Percentiles rank a stretch among this genome's conserved stretches.
phyloP scores from a whole-genome alignment of 2,113 vertebrate species.

The Polyodon spathula region DNA sequence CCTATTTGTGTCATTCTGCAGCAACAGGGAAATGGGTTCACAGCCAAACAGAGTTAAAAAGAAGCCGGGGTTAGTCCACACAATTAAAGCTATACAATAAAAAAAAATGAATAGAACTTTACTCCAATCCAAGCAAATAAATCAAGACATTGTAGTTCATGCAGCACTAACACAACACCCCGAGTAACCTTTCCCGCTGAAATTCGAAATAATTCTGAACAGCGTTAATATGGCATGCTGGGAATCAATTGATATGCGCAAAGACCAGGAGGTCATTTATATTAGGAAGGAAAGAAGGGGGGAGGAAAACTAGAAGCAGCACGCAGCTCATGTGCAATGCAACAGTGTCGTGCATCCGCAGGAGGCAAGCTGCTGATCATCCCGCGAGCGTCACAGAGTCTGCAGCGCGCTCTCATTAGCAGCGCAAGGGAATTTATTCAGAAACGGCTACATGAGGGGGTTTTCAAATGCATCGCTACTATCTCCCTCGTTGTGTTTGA shows the following conservation, averaged over 20 bases:
- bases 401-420: constrained; percentile 15
- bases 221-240: not conserved
- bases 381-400: constrained; percentile 21
- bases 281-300: constrained; percentile 1
- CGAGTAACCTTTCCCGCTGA: not conserved
- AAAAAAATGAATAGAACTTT: not conserved
- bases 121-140: too few relatives aligned
- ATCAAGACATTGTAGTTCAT: not conserved
- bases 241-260: constrained; percentile 11
- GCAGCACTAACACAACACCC: not conserved
- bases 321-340: constrained; percentile 38
- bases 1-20: constrained; percentile 94
- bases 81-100: constrained; percentile 40
- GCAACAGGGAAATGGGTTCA: constrained; percentile 61
- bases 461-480: too few relatives aligned
- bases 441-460: too few relatives aligned
- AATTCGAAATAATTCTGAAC: not conserved
- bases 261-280: constrained; percentile 15
- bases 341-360: constrained; percentile 32
- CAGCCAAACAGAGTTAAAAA: too few relatives aligned
- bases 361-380: constrained; percentile 12
- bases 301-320: too few relatives aligned
- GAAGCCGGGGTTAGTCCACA: constrained; percentile 51
- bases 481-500: too few relatives aligned
- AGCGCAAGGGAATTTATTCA: constrained; percentile 9